Evolutionary conservation across 1,140 invertebrate genomes (phyloP).

Genomic region (Rhysida immarginata): DNA sequence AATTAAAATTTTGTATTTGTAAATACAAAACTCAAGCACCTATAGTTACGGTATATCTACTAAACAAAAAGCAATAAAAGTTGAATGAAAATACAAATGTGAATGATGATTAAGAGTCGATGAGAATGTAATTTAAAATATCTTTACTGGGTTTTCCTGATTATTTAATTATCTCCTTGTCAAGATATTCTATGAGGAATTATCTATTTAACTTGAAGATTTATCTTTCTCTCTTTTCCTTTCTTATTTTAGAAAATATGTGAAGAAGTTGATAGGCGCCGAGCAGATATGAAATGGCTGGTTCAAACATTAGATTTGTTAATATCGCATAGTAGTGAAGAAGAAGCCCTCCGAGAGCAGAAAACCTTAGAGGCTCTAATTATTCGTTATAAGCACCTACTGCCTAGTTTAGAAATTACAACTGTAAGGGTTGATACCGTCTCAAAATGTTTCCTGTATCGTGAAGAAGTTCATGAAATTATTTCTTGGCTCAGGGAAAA

Average conservation of each 20-base stretch:
- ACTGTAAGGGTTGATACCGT: constrained; percentile 82
- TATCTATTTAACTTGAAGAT: no score
- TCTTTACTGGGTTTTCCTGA: not conserved
- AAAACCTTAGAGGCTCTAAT: constrained; percentile 65
- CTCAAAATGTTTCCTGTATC: constrained; percentile 79
- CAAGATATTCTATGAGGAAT: no score
- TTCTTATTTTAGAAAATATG: constrained; percentile 51
- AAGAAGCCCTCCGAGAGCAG: constrained; percentile 51
- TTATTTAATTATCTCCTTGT: not conserved
- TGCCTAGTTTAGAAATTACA: constrained; percentile 79
- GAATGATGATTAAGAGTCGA: no score
- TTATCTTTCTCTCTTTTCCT: no score
- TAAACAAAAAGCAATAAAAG: no score
- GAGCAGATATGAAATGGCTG: constrained; percentile 88
- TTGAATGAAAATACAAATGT: no score
- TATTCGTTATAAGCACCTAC: constrained; percentile 70
- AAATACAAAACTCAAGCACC: no score
- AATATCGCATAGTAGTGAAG: constrained; percentile 59
- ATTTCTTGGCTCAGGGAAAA: constrained; percentile 40
- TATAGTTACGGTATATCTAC: no score
- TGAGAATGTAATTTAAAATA: not conserved
- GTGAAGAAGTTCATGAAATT: constrained; percentile 70
- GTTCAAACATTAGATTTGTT: constrained; percentile 76
- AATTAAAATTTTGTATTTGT: no score
- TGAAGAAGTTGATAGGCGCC: constrained; percentile 68